phyloP scores from a whole-genome alignment of 2,797 vertebrate genomes.

The Nothura maculosa region DNA sequence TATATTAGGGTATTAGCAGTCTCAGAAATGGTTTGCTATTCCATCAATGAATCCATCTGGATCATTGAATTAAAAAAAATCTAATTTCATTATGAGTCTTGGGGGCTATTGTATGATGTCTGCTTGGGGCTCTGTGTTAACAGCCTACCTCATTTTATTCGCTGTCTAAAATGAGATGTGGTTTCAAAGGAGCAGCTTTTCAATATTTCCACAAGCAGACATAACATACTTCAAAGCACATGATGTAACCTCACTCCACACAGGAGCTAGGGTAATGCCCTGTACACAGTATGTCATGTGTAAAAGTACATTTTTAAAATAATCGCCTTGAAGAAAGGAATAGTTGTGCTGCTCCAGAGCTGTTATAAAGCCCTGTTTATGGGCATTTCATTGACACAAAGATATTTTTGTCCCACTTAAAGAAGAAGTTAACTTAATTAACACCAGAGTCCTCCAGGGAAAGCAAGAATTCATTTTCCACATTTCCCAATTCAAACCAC shows the following conservation, averaged over 20 bases:
- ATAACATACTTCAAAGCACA: neutral
- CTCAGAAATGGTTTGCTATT: slow-evolving; percentile 54
- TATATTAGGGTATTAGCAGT: slow-evolving; percentile 26
- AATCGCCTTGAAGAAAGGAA: neutral
- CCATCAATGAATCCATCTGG: slow-evolving; percentile 46
- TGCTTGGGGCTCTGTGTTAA: slow-evolving; percentile 42
- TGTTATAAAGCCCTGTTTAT: neutral
- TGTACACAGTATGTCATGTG: neutral
- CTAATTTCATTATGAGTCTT: slow-evolving; percentile 51
- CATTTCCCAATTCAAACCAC: neutral
- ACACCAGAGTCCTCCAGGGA: neutral
- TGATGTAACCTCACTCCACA: neutral
- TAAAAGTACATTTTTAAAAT: neutral
- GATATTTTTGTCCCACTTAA: neutral
- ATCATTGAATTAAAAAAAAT: slow-evolving; percentile 44
- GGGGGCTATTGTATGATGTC: neutral
- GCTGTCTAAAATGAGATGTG: neutral
- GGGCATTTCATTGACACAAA: neutral
- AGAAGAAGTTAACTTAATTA: neutral
- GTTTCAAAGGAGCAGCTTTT: slow-evolving; percentile 37
- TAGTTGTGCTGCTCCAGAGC: neutral
- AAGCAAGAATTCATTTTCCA: neutral
- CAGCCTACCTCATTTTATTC: slow-evolving; percentile 37
- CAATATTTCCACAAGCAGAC: neutral
- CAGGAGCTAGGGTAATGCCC: neutral